A percentile compares a stretch with the other conserved stretches of the same genome.
These are phyloP conservation scores for Drosophila mayaguana DNA, from an alignment of 2,888 invertebrate genomes.

Conservation along the genomic window DNA sequence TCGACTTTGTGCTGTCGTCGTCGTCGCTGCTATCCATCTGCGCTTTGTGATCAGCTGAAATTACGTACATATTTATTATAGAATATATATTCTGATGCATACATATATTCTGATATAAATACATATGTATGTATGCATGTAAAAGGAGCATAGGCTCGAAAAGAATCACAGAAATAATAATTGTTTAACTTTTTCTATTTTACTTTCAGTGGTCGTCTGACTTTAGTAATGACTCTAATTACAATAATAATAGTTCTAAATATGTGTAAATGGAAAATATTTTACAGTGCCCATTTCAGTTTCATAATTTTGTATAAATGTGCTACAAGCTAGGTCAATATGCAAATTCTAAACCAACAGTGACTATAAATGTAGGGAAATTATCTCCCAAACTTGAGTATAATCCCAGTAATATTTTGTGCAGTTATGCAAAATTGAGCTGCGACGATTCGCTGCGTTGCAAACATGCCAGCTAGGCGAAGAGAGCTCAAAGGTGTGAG, in stretches of 20 bases:
- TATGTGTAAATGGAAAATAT: not conserved
- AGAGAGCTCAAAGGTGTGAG: not conserved
- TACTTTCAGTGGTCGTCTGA: not conserved
- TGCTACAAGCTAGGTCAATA: no score
- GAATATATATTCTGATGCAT: no score
- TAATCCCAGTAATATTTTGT: not conserved
- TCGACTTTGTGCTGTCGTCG: conserved; percentile 77
- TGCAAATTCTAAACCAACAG: no score
- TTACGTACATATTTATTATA: no score
- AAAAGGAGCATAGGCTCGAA: no score
- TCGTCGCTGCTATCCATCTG: conserved; percentile 63
- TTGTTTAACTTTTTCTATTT: not conserved
- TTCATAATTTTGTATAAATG: not conserved
- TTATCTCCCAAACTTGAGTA: not conserved
- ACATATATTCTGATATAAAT: no score
- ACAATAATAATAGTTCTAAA: not conserved
- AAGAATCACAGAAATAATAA: not conserved
- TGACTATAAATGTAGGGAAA: conserved; percentile 2
- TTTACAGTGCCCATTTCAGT: no score
- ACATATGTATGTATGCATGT: no score
- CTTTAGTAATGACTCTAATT: not conserved
- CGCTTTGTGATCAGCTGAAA: conserved; percentile 5
- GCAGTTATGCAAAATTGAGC: not conserved
- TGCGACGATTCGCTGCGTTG: conserved; percentile 6
- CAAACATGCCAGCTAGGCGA: not conserved